Base-by-base conservation (phyloP, 2,888 invertebrate genomes). In the Cantharis rufa region DNA sequence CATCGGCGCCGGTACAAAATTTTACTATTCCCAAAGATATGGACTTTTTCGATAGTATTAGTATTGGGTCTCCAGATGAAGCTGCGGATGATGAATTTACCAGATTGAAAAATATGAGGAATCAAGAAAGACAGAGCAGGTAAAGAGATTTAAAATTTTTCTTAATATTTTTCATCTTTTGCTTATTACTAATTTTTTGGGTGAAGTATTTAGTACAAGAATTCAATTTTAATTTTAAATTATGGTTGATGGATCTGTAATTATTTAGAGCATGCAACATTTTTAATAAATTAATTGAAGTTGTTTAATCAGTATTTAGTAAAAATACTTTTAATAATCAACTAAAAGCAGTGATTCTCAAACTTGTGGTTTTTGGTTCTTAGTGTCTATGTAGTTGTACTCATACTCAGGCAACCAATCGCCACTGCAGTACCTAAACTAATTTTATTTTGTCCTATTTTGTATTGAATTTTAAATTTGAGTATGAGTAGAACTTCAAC, bases 71-170 rank as follows among this genome's bases (percentile, higher is more conserved):
- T 3, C 85, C 84, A 28, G 87, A 89, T 48, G 88, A 86, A 21
- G 84, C 84, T 10, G 82, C 80, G 10, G 90, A 91, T 74, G 94
- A 94, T 83, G 94, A 95, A 80, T 95, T 95, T 83, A 91, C 92
- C 68, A 92, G 92, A 76, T 87, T 95, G 69, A 93, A 93, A 83
- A 90, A 90, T 66, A 90, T 91, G 73, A 90, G 95, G 2, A 93
- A 94, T 83, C 92, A 92, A 83, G 92, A 94, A 84, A 69, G 78
- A 64, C 74, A 74, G 10, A 74, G 63, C 48, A 70, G 78, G 78
- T 78, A 74, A 61, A 15, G 9, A 16, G 32, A 15, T 62, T 16
- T 13, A n/a, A n/a, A n/a, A 24, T 72, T 71, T 10, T 61, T 16
- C n/a, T 5, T 18, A 63, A 16, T 18, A 63, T 5, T 63, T 5